Base-by-base conservation (phyloP, 2,888 invertebrate genomes). In the Apodemia mormo region DNA sequence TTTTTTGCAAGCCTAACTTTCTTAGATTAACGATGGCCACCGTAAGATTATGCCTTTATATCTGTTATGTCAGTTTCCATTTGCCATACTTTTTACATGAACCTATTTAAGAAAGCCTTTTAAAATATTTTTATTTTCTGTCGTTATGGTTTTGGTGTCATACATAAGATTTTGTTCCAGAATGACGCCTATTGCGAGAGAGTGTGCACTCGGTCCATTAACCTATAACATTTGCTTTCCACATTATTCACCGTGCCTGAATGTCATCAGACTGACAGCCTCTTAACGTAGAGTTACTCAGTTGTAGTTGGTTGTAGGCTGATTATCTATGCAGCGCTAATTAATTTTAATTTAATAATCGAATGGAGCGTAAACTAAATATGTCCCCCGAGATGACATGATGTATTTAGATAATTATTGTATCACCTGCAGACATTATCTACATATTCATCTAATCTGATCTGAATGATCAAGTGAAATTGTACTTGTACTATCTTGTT, bases 371-470 rank as follows among this genome's bases (percentile, higher is more conserved):
- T 52, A 52, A 52, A 52, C 5, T 3, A 52, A 52, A n/a, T n/a
- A n/a, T 52, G 10, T 52, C 52, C n/a, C n/a, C 52, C 1, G 52
- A 52, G 52, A 52, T n/a, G 52, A 52, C n/a, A 52, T 52, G 52
- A 52, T 7, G 52, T 52, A 52, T 49, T 49, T 52, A 52, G 52
- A 52, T 52, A 52, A 52, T 52, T n/a, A n/a, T 52, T 52, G 52
- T 52, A 6, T 52, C 52, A 52, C 52, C n/a, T n/a, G n/a, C 2
- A 52, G 6, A 52, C 52, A 52, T n/a, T 52, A 52, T 52, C 52
- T 52, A n/a, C 52, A 14, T 22, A 22, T 22, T 22, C 0, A 22
- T 52, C 52, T 52, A 52, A 52, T 52, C 52, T 52, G n/a, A 52
- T 14, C 4, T n/a, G 6, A 52, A n/a, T 52, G 10, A 52, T 52